phyloP scores from a whole-genome alignment of 2,888 invertebrate species.

The Dichetophora obliterata region DNA sequence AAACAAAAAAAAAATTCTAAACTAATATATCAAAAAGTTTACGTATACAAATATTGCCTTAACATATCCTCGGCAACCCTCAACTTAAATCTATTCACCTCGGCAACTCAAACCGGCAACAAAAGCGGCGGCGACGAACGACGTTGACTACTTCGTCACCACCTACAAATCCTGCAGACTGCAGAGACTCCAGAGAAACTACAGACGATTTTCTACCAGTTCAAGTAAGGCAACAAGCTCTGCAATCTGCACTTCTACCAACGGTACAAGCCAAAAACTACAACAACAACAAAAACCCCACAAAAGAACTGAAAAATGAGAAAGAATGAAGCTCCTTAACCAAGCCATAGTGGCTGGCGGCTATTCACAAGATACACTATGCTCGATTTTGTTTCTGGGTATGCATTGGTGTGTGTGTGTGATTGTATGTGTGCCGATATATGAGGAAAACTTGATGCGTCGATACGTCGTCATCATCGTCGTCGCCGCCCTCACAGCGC shows the following conservation, averaged over 20 bases:
- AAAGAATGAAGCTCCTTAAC: constrained; percentile 18
- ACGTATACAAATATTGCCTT: constrained; percentile 37
- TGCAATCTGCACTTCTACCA: no score
- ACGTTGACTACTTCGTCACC: background rate
- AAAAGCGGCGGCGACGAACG: background rate
- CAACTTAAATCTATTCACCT: background rate
- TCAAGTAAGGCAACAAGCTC: no score
- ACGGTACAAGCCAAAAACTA: background rate
- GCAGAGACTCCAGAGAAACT: background rate
- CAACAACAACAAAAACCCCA: background rate
- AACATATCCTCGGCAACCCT: constrained; percentile 24
- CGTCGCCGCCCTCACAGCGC: background rate
- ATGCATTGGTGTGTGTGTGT: background rate
- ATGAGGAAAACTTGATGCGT: constrained; percentile 26
- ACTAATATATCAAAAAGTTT: constrained; percentile 35
- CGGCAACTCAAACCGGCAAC: background rate
- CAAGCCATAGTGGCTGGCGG: constrained; percentile 23
- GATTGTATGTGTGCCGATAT: constrained; percentile 13
- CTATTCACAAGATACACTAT: constrained; percentile 26
- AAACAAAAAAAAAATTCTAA: constrained; percentile 11
- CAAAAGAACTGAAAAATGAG: background rate
- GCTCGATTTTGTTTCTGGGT: background rate
- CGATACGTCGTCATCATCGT: background rate
- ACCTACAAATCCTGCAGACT: background rate
- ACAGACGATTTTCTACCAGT: background rate